Percentiles rank a stretch among this genome's conserved stretches.
Conservation (phyloP, 92 coral and sea anemone genomes). For the Phenganax marumi region DNA sequence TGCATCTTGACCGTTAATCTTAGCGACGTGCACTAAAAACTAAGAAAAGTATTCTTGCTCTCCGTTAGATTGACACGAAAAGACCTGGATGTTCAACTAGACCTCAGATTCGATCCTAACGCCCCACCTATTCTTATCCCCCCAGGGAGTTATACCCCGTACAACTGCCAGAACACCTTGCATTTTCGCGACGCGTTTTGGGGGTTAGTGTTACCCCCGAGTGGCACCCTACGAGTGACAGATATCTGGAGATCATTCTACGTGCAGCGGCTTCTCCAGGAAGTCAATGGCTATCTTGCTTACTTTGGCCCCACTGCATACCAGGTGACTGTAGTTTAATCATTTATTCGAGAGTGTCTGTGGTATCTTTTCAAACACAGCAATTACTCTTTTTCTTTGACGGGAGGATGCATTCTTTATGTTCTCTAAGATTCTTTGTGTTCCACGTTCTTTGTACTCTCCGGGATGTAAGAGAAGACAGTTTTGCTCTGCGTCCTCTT, state of each 20-base stretch:
- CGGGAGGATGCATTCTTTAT: too few relatives aligned
- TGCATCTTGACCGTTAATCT: too few relatives aligned
- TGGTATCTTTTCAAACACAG: neutral
- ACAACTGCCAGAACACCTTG: slow-evolving; percentile 35
- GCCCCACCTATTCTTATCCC: slow-evolving; percentile 46
- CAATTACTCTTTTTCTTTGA: neutral
- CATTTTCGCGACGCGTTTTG: slow-evolving; percentile 35
- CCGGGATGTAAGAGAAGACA: too few relatives aligned
- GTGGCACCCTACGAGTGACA: slow-evolving; percentile 37
- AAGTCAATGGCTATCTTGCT: slow-evolving; percentile 31
- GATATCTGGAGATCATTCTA: slow-evolving; percentile 45
- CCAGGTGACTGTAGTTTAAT: slow-evolving; percentile 1
- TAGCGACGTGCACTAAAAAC: neutral
- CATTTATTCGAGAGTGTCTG: neutral
- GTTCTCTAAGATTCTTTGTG: too few relatives aligned
- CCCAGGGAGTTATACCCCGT: slow-evolving; percentile 77
- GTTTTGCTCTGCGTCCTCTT: too few relatives aligned
- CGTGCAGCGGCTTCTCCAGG: slow-evolving; percentile 34
- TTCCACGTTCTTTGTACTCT: too few relatives aligned
- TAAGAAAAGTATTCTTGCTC: neutral
- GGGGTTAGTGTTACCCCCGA: slow-evolving; percentile 40
- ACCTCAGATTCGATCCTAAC: slow-evolving; percentile 26
- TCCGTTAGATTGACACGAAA: slow-evolving; percentile 21
- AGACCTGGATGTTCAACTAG: slow-evolving; percentile 40
- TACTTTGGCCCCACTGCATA: slow-evolving; percentile 44